Percentiles rank a stretch among this genome's conserved stretches.
phyloP scores from a whole-genome alignment of 2,797 vertebrate genomes.

The Microcaecilia unicolor region DNA sequence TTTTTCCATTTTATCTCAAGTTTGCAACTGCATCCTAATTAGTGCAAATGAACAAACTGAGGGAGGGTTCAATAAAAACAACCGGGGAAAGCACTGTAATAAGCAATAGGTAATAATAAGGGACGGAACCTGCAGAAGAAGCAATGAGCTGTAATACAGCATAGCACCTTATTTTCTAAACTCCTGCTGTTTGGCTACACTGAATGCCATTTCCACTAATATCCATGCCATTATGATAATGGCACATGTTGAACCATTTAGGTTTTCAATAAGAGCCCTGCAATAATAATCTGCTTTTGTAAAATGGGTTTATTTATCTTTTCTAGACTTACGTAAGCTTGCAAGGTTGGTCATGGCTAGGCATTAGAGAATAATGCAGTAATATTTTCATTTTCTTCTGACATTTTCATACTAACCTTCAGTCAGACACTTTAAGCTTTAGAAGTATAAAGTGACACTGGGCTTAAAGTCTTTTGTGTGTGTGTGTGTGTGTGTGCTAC shows the following conservation, averaged over 20 bases:
- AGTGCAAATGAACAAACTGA: background rate
- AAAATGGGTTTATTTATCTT: background rate
- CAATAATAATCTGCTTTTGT: background rate
- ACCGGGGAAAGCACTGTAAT: background rate
- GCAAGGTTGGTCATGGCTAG: background rate
- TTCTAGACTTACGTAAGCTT: background rate
- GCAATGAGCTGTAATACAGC: background rate
- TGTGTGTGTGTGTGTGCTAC: no score
- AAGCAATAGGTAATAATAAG: background rate
- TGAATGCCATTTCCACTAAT: background rate
- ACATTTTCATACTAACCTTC: no score
- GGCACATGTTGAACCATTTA: background rate
- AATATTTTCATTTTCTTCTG: no score
- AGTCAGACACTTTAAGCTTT: no score
- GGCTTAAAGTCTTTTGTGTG: no score
- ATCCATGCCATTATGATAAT: background rate
- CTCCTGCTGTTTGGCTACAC: background rate
- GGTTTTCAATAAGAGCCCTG: background rate
- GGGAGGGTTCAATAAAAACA: background rate
- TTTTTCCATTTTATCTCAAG: background rate
- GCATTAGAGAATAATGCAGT: background rate
- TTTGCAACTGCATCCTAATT: constrained; percentile 8
- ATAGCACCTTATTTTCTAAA: background rate
- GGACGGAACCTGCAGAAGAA: background rate
- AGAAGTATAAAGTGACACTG: no score